Evolutionary conservation across 2,113 vertebrate species (phyloP).

Genomic region (Merops nubicus): DNA sequence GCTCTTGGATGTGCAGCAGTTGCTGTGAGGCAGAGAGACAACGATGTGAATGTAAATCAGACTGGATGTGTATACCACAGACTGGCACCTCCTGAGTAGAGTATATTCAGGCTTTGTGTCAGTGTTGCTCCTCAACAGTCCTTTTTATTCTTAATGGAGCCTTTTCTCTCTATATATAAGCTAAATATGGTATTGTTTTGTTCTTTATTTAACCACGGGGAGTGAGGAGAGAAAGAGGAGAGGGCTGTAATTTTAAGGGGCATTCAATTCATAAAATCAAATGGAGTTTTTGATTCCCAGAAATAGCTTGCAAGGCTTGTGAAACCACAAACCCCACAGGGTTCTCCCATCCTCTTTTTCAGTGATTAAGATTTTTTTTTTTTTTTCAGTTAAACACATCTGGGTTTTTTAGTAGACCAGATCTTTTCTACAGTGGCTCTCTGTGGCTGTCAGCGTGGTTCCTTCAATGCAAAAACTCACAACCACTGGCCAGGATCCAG

Average conservation of each 20-base stretch:
- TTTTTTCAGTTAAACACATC: neutral
- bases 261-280: slow-evolving; percentile 32
- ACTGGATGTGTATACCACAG: neutral
- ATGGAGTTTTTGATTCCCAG: slow-evolving; percentile 29
- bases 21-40: neutral
- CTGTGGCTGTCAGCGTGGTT: neutral
- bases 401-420: slow-evolving; percentile 18
- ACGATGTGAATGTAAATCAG: rapidly evolving
- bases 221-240: neutral
- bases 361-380: neutral
- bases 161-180: neutral
- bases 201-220: slow-evolving; percentile 29
- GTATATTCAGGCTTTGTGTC: neutral
- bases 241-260: neutral
- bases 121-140: neutral
- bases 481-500: slow-evolving; percentile 33
- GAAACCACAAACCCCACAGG: slow-evolving; percentile 12
- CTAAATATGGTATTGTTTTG: slow-evolving; percentile 19
- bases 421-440: neutral
- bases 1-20: neutral
- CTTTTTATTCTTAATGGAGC: neutral
- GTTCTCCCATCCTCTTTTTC: slow-evolving; percentile 23
- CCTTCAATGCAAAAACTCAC: neutral
- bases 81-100: neutral
- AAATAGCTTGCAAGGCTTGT: neutral